These are phyloP conservation scores for Lithosia quadra DNA, from an alignment of 2,888 invertebrate species.

Conservation along the genomic window DNA sequence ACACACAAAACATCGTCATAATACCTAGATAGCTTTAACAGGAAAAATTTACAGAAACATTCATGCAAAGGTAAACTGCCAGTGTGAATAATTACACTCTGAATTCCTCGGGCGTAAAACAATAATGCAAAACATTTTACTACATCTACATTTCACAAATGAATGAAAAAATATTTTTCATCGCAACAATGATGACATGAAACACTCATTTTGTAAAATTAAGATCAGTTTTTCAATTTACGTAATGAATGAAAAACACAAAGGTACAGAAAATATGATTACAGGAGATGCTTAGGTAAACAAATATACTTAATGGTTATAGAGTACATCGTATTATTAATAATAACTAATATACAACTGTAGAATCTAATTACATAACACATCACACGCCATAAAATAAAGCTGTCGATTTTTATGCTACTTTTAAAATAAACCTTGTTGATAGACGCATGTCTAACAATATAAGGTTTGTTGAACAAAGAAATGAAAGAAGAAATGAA, in stretches of 20 bases:
- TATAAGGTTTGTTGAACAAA: too few relatives aligned
- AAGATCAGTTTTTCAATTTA: not conserved
- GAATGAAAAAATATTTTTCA: constrained; percentile 6
- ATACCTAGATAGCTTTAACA: not conserved
- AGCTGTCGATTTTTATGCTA: too few relatives aligned
- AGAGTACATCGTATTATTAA: too few relatives aligned
- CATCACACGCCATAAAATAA: too few relatives aligned
- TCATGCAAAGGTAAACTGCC: constrained; percentile 1
- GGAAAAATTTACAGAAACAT: constrained; percentile 12
- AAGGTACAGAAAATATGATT: not conserved
- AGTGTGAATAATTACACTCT: constrained; percentile 14
- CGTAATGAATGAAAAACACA: not conserved
- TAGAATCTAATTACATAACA: too few relatives aligned
- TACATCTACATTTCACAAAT: not conserved
- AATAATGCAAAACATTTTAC: constrained; percentile 9
- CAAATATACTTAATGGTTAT: not conserved
- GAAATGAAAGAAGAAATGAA: too few relatives aligned
- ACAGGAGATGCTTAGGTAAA: not conserved
- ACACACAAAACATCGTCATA: not conserved
- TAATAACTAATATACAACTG: too few relatives aligned
- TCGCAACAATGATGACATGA: not conserved
- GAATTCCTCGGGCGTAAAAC: constrained; percentile 7
- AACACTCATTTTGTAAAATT: constrained; percentile 15
- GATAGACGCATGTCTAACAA: too few relatives aligned
- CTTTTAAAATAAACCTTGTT: too few relatives aligned